These are phyloP conservation scores for Zaprionus inermis DNA, from an alignment of 1,140 invertebrate species.

Conservation along the genomic window DNA sequence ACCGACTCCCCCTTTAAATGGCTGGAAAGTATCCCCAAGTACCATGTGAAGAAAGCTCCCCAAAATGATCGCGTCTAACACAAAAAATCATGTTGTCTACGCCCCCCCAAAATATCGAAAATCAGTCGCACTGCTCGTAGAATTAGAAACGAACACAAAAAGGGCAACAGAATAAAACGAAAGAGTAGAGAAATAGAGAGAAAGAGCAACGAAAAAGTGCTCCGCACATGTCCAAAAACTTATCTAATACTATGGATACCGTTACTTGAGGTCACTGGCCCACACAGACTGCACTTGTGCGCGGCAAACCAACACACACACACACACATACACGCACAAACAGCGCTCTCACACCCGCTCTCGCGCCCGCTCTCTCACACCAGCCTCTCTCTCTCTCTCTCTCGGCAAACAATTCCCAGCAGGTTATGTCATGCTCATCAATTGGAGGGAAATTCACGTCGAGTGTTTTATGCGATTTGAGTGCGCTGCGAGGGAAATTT, in stretches of 20 bases:
- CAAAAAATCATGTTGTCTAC: slow-evolving; percentile 20
- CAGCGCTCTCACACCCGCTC: background rate
- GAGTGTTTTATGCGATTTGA: slow-evolving; percentile 50
- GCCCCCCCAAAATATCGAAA: slow-evolving; percentile 23
- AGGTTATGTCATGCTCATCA: slow-evolving; percentile 66
- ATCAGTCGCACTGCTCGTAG: slow-evolving; percentile 29
- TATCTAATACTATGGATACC: slow-evolving; percentile 80
- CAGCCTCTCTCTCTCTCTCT: background rate
- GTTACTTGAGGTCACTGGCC: slow-evolving; percentile 76
- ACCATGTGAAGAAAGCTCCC: slow-evolving; percentile 23
- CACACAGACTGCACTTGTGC: slow-evolving; percentile 63
- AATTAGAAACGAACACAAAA: slow-evolving; percentile 26
- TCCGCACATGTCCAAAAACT: slow-evolving; percentile 48
- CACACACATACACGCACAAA: slow-evolving; percentile 10
- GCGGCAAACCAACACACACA: slow-evolving; percentile 26
- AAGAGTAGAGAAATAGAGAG: slow-evolving; percentile 15
- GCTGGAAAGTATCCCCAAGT: slow-evolving; percentile 5
- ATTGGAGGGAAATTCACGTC: slow-evolving; percentile 51
- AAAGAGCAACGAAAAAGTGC: slow-evolving; percentile 20
- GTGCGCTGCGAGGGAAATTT: slow-evolving; percentile 13
- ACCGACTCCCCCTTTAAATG: background rate
- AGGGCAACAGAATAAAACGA: slow-evolving; percentile 21
- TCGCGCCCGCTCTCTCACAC: background rate
- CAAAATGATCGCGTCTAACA: slow-evolving; percentile 22
- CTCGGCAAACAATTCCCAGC: slow-evolving; percentile 10